Evolutionary conservation across 2,113 vertebrate genomes (phyloP).

Genomic region (Cryptoleucopteryx plumbea): DNA sequence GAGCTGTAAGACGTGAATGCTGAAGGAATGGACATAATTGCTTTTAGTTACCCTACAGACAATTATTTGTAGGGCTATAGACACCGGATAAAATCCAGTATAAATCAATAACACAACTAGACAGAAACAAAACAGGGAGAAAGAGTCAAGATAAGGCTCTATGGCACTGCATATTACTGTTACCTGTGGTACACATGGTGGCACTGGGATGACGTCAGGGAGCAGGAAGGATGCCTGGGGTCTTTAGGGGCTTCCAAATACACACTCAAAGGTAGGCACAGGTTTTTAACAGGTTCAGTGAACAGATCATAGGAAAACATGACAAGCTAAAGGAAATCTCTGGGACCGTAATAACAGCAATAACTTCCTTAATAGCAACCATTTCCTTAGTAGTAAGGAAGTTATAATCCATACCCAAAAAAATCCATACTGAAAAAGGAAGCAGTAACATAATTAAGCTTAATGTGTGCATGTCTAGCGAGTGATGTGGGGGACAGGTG

Average conservation of each 20-base stretch:
- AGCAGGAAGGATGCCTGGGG: neutral
- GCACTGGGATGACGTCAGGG: neutral
- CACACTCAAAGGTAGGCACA: neutral
- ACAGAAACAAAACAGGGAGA: neutral
- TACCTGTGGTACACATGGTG: neutral
- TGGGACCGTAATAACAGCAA: neutral
- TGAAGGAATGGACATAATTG: neutral
- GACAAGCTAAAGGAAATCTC: neutral
- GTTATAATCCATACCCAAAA: neutral
- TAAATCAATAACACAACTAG: neutral
- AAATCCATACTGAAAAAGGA: neutral
- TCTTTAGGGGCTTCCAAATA: neutral
- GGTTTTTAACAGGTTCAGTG: constrained; percentile 3
- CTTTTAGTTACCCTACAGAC: neutral
- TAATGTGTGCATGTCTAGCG: accelerated
- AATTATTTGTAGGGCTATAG: neutral
- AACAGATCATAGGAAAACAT: neutral
- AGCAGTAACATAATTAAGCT: neutral
- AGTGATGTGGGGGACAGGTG: neutral
- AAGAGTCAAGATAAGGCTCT: neutral
- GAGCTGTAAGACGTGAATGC: neutral
- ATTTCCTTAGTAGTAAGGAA: neutral
- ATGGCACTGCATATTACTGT: accelerated
- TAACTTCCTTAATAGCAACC: neutral
- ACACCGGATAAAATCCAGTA: neutral